These are phyloP conservation scores for Oryzias sinensis DNA, from an alignment of 2,797 vertebrate species.

Conservation along the genomic window DNA sequence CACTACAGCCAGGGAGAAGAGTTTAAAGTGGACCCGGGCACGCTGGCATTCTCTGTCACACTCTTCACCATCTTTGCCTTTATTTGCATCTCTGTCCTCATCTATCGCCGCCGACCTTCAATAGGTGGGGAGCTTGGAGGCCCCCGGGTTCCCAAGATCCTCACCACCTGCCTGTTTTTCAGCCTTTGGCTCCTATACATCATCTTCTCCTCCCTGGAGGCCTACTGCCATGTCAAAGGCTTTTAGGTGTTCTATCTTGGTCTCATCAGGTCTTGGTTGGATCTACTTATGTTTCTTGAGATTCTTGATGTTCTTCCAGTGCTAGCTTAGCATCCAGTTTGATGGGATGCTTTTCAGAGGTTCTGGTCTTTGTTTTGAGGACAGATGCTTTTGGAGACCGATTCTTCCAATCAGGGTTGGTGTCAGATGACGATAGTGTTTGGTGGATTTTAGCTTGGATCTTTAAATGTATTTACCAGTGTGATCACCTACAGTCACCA, in stretches of 20 bases:
- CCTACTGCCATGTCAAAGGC: conserved; percentile 90
- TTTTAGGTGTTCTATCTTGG: conserved; percentile 52
- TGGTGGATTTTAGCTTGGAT: background rate
- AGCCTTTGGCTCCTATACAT: conserved; percentile 98
- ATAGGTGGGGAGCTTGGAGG: conserved; percentile 97
- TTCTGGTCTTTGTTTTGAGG: background rate
- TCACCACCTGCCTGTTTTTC: conserved; percentile 88
- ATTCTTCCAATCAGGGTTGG: no score
- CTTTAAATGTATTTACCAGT: background rate
- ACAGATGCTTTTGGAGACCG: background rate
- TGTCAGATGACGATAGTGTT: no score
- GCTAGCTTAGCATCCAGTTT: conserved; percentile 5
- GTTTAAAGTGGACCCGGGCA: conserved; percentile 90
- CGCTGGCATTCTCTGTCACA: conserved; percentile 91
- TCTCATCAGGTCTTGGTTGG: background rate
- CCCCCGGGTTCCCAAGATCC: conserved; percentile 87
- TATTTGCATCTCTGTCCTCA: conserved; percentile 89
- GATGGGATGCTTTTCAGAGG: background rate
- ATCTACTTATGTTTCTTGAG: background rate
- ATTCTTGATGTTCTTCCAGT: conserved; percentile 3
- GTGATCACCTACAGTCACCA: no score
- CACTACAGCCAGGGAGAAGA: conserved; percentile 79
- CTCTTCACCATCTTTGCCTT: conserved; percentile 98
- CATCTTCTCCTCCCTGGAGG: conserved; percentile 94
- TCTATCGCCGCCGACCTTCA: conserved; percentile 90